Evolutionary conservation across 2,113 vertebrate species (phyloP).

Genomic region (Paraplagusia blochii): DNA sequence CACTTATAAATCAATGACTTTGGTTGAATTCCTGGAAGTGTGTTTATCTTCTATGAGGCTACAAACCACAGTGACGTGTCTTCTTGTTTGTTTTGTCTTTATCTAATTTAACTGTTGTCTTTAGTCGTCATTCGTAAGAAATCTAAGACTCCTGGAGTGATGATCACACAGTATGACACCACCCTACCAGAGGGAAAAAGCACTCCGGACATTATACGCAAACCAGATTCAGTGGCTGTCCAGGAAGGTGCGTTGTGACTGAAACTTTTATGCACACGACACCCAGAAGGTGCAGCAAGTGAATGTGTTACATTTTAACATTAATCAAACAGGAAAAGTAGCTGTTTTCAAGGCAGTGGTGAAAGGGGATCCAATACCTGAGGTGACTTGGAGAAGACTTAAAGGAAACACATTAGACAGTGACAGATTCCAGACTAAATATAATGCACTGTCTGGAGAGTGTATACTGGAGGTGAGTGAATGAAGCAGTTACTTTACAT

Average conservation of each 20-base stretch:
- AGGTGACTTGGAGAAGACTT: slow-evolving; percentile 77
- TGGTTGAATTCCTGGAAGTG: too few species aligned
- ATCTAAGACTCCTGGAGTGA: slow-evolving; percentile 78
- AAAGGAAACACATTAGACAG: slow-evolving; percentile 66
- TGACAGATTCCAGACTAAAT: slow-evolving; percentile 75
- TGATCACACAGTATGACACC: slow-evolving; percentile 73
- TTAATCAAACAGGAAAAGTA: slow-evolving; percentile 72
- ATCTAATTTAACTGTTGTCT: background rate
- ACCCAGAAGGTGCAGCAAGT: background rate
- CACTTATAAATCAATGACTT: too few species aligned
- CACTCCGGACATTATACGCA: slow-evolving; percentile 79
- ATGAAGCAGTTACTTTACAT: too few species aligned
- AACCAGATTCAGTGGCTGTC: slow-evolving; percentile 73
- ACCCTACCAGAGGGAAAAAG: slow-evolving; percentile 79
- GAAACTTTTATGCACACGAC: background rate
- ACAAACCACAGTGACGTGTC: too few species aligned
- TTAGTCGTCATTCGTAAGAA: slow-evolving; percentile 68
- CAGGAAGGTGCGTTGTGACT: slow-evolving; percentile 75
- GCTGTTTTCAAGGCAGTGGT: slow-evolving; percentile 80
- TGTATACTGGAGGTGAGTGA: slow-evolving; percentile 78
- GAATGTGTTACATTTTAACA: background rate
- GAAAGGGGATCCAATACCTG: slow-evolving; percentile 78
- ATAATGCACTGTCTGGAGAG: slow-evolving; percentile 66
- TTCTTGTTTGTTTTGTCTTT: too few species aligned
- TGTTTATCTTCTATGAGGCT: too few species aligned